A percentile compares a stretch with the other conserved stretches of the same genome.
Conservation (phyloP, 1,140 invertebrate species). For the Apis dorsata region DNA sequence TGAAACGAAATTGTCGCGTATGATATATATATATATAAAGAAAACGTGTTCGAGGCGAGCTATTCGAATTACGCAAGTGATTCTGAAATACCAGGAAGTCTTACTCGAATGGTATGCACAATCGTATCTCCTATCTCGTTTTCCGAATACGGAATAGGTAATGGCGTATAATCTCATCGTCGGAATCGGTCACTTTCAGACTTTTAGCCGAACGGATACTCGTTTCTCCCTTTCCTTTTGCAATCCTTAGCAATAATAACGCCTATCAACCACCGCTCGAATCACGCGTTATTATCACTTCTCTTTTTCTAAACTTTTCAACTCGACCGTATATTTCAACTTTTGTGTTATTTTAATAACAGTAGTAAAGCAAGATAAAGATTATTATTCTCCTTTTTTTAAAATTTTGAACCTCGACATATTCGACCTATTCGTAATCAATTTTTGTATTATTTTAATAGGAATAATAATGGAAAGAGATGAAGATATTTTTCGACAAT, state of each 20-base stretch:
- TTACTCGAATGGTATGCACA: conserved; percentile 49
- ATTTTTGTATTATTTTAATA: too few species aligned
- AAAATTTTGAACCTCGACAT: too few species aligned
- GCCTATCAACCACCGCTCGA: neutral
- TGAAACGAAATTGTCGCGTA: neutral
- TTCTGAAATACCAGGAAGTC: conserved; percentile 52
- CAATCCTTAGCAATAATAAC: conserved; percentile 19
- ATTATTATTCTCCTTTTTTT: too few species aligned
- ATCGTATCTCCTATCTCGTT: conserved; percentile 42
- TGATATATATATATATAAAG: neutral
- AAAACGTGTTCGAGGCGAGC: neutral
- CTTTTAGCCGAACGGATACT: conserved; percentile 1
- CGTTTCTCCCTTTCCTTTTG: neutral
- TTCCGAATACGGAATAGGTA: conserved; percentile 45
- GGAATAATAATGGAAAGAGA: too few species aligned
- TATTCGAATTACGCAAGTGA: conserved; percentile 44
- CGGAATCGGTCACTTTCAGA: conserved; percentile 23
- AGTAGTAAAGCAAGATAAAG: too few species aligned
- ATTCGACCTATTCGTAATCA: too few species aligned
- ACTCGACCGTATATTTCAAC: neutral
- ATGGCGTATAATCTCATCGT: conserved; percentile 39
- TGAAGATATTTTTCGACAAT: too few species aligned
- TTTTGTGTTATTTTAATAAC: too few species aligned
- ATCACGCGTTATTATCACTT: neutral
- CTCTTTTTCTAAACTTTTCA: neutral